Percentiles rank a stretch among this genome's conserved stretches.
Evolutionary conservation across 1,140 invertebrate genomes (phyloP).

Genomic region (Neodiprion fabricii): DNA sequence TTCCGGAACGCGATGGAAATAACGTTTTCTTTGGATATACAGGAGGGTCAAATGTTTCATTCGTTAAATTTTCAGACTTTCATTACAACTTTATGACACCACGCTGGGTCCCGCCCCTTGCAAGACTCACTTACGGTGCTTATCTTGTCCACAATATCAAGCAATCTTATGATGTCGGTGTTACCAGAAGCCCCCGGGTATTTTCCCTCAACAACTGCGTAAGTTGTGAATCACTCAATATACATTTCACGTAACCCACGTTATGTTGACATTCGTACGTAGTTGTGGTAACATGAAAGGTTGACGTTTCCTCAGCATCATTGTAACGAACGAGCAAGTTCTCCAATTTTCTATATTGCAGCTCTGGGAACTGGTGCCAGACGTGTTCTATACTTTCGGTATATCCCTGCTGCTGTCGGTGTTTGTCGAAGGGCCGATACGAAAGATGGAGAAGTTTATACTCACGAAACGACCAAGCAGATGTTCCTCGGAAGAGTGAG

Average conservation of each 20-base stretch:
- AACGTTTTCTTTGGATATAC: too few species aligned
- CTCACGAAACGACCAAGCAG: constrained; percentile 27
- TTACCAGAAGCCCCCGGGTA: constrained; percentile 34
- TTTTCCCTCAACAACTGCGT: constrained; percentile 38
- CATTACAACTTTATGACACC: constrained; percentile 43
- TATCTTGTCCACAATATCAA: constrained; percentile 63
- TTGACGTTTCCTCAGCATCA: constrained; percentile 19
- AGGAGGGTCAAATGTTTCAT: too few species aligned
- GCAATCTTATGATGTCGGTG: constrained; percentile 40
- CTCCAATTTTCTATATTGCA: background rate
- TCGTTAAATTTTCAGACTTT: constrained; percentile 31
- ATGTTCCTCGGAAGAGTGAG: too few species aligned
- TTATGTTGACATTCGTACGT: constrained; percentile 18
- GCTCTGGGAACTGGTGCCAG: constrained; percentile 40
- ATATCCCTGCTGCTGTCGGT: constrained; percentile 41
- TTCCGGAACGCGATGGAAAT: too few species aligned
- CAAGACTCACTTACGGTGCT: constrained; percentile 71
- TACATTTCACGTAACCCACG: background rate
- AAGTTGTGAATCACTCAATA: constrained; percentile 20
- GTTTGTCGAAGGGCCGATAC: constrained; percentile 44
- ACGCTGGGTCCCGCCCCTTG: constrained; percentile 60
- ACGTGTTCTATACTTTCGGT: constrained; percentile 38
- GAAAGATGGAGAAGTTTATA: constrained; percentile 43
- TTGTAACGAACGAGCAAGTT: constrained; percentile 14
- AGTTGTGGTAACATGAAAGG: background rate